These are phyloP conservation scores for Danio aesculapii DNA, from an alignment of 2,797 vertebrate species.

Conservation along the genomic window DNA sequence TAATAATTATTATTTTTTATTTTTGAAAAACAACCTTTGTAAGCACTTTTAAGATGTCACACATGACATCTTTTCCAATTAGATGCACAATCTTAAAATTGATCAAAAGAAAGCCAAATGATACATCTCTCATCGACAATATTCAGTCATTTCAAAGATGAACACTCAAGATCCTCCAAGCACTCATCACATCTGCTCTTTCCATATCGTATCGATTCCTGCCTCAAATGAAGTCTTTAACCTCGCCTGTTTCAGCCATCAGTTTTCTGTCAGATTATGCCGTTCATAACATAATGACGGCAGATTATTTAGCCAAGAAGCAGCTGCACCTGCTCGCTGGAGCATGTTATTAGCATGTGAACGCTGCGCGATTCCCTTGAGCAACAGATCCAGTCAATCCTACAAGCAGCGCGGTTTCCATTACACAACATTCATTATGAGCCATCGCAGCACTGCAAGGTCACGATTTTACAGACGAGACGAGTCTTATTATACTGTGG, in stretches of 20 bases:
- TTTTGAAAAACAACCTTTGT: too few relatives aligned
- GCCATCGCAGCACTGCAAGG: too few relatives aligned
- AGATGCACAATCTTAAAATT: too few relatives aligned
- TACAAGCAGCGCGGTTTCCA: neutral
- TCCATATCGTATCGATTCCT: neutral
- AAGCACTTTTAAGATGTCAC: too few relatives aligned
- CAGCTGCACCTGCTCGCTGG: constrained; percentile 33
- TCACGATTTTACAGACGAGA: too few relatives aligned
- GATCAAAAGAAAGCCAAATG: too few relatives aligned
- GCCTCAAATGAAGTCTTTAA: constrained; percentile 28
- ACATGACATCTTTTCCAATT: too few relatives aligned
- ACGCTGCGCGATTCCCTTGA: constrained; percentile 10
- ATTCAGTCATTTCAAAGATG: neutral
- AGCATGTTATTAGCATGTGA: constrained; percentile 54
- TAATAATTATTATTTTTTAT: too few relatives aligned
- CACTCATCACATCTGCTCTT: neutral
- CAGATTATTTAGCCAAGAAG: constrained; percentile 41
- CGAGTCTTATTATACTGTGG: too few relatives aligned
- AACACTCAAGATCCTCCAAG: neutral
- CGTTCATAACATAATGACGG: constrained; percentile 48
- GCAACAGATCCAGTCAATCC: neutral
- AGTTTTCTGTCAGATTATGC: constrained; percentile 31
- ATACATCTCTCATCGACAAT: neutral
- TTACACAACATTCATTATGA: neutral
- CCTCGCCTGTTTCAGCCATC: constrained; percentile 30